Evolutionary conservation across 2,113 vertebrate species (phyloP), one percentile per base, ranked within the genome.

Genomic region (Ramphastos sulfuratus): DNA sequence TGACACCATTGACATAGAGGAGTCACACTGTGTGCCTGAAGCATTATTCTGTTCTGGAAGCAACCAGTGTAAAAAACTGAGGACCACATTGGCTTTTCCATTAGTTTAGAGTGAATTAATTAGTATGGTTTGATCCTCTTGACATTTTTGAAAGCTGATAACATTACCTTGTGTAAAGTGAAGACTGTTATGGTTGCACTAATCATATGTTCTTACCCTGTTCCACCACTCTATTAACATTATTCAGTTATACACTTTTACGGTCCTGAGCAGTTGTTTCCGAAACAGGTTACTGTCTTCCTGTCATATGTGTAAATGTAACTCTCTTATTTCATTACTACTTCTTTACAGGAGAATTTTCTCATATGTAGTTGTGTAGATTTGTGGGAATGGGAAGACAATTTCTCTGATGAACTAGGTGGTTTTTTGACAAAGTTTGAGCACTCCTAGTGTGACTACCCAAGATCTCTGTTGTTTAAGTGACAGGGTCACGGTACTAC

Each of bases 1-100:
- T 58, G 50, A 15, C 0, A 0, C n/a, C 24, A 28, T 12, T 64
- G 50, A 23, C 4, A 0, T 64, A 37, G 52, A 35, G 20, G 52
- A 44, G 1, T 60, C 50, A 24, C 4, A 1, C 46, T 31, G 8
- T 20, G 48, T 19, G n/a, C 64, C 24, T 1, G 1, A 64, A 64
- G 10, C 28, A 5, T 59, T 35, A 17, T 5, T 60, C n/a, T 55
- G 30, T 63, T 75, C n/a, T 64, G 21, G 10, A 19, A 69, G 35
- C 24, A 46, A 17, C 18, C 31, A 7, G 12, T 46, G n/a, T 50
- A 33, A 59, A 59, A 80, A 65, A 13, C 44, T 70, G 42, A 44
- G 50, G 24, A 11, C 24, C 60, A 20, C n/a, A 7, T 11, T 85
- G 35, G 10, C 63, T 84, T 44, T 39, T 69, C 24, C 16, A 8